Evolutionary conservation across 2,888 invertebrate genomes (phyloP).

Genomic region (Eucriotettix oculatus): DNA sequence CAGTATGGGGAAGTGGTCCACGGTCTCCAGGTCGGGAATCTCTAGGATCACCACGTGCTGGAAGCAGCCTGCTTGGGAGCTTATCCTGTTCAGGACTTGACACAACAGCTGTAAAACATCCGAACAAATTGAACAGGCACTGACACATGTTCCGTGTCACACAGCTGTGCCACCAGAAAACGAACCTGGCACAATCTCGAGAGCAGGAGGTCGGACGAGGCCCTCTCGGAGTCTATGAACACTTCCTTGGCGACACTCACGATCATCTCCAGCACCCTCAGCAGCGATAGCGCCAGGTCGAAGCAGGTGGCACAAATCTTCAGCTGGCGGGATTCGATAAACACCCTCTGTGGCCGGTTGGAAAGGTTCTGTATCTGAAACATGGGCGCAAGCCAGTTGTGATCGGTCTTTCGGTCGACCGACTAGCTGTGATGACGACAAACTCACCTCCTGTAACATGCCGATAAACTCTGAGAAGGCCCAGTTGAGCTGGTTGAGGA

Average conservation of each 20-base stretch:
- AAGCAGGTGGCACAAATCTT: constrained; percentile 74
- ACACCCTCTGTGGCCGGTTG: constrained; percentile 34
- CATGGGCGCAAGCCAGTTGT: background rate
- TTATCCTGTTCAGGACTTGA: constrained; percentile 62
- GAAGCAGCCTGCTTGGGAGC: constrained; percentile 51
- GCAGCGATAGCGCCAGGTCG: constrained; percentile 58
- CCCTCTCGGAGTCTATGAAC: constrained; percentile 43
- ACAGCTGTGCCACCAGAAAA: too few species aligned
- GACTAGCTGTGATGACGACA: too few species aligned
- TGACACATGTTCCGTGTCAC: too few species aligned
- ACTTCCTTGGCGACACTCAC: constrained; percentile 44
- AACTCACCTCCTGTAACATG: constrained; percentile 56
- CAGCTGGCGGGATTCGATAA: constrained; percentile 56
- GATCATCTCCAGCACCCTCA: constrained; percentile 68
- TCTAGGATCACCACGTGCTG: constrained; percentile 43
- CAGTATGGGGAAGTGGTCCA: constrained; percentile 50
- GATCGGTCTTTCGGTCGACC: background rate
- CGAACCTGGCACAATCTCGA: constrained; percentile 47
- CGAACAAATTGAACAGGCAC: background rate
- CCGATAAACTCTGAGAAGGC: constrained; percentile 76
- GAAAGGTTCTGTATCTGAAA: constrained; percentile 44
- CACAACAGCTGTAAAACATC: constrained; percentile 42
- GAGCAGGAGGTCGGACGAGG: constrained; percentile 55
- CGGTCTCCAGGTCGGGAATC: constrained; percentile 42
- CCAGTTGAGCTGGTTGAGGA: constrained; percentile 73